Base-by-base conservation (phyloP, 2,888 invertebrate species). In the Maniola hyperantus region DNA sequence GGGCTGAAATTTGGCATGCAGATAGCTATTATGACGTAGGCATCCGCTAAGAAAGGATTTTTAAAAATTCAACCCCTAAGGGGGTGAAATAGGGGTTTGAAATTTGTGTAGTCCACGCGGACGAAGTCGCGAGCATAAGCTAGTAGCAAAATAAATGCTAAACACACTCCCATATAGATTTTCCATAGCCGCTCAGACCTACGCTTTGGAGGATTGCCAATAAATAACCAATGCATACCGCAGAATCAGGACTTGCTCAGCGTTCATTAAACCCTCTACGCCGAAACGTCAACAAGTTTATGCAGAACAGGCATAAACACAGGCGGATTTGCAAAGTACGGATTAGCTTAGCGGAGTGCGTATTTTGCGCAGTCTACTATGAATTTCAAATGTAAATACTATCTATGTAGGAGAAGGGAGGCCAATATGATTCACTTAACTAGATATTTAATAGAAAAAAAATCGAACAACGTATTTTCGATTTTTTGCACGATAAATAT, bases 231-330 rank as follows among this genome's bases (percentile, higher is more conserved):
- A 11, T 18, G 26, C 18, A 15, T 20, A 50, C 20, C 20, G 34
- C 34, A 34, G 15, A n/a, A 34, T 34, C 54, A 34, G 54, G n/a
- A 34, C 15, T 34, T 10, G 34, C 53, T 26, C 10, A 26, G n/a
- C 8, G 54, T 8, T 15, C 54, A 54, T 54, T 36, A 15, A 54
- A 11, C 36, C 36, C 54, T 34, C 54, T 13, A 54, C 34, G 36
- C 0, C 54, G 15, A 15, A 15, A 54, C 48, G 54, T 36, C 26
- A 54, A 54, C 54, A 54, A 54, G 54, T 26, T 15, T 15, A 54
- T 15, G 33, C 54, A 33, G 51, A 33, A 33, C 54, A 15, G 36
- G 54, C 34, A 11, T 11, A 39, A 11, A 39, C 51, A 33, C 54
- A 10, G 36, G 54, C 15, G 54, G 34, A 54, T 54, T 54, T 54